Percentiles rank a stretch among this genome's conserved stretches.
phyloP scores from a whole-genome alignment of 2,888 invertebrate genomes.

The Orgyia antiqua region DNA sequence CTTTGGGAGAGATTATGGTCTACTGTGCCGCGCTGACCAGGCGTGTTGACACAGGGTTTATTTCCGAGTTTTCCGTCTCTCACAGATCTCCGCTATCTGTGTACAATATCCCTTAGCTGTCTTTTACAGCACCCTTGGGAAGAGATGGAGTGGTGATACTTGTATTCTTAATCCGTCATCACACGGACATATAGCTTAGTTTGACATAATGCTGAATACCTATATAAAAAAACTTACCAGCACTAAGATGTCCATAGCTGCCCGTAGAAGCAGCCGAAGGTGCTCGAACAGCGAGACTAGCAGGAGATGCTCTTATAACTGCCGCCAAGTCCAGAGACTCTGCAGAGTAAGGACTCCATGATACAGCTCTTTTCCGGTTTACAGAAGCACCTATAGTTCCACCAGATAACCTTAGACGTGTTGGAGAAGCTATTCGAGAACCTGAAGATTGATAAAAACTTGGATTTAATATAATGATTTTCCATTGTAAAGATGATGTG shows the following conservation, averaged over 20 bases:
- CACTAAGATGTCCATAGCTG: constrained; percentile 97
- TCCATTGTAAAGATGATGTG: too few relatives aligned
- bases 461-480: not conserved
- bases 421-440: constrained; percentile 70
- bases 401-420: constrained; percentile 63
- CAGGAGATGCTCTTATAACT: constrained; percentile 96
- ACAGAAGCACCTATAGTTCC: constrained; percentile 73
- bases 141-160: too few relatives aligned
- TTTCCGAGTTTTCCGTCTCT: too few relatives aligned
- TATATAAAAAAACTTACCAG: constrained; percentile 80
- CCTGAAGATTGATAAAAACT: constrained; percentile 41
- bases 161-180: too few relatives aligned
- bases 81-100: too few relatives aligned
- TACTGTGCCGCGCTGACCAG: too few relatives aligned
- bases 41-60: too few relatives aligned
- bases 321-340: constrained; percentile 94
- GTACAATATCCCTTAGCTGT: too few relatives aligned
- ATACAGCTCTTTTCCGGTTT: constrained; percentile 93
- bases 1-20: too few relatives aligned
- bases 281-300: constrained; percentile 92
- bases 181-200: too few relatives aligned
- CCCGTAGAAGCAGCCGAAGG: constrained; percentile 90
- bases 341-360: constrained; percentile 96
- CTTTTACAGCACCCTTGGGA: too few relatives aligned
- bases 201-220: too few relatives aligned